Evolutionary conservation across 2,888 invertebrate species (phyloP).

Genomic region (Lasius fuliginosus): DNA sequence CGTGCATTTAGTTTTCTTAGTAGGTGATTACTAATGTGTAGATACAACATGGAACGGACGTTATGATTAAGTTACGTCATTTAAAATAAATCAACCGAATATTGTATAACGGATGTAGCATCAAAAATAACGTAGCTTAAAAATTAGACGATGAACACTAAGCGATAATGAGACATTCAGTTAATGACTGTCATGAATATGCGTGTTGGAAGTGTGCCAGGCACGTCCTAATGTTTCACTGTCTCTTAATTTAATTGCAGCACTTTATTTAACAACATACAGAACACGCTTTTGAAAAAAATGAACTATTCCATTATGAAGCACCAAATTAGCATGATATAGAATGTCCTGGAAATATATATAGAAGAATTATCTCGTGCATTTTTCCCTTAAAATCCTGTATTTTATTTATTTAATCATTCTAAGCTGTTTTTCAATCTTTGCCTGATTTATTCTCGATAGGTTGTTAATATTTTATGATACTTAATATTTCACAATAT

Average conservation of each 20-base stretch:
- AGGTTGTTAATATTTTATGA: not conserved
- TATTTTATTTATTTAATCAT: slow-evolving; percentile 7
- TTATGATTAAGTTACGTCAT: not conserved
- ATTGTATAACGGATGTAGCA: not conserved
- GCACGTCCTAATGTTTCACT: not conserved
- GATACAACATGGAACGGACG: not conserved
- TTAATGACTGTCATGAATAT: not conserved
- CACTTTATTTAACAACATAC: not conserved
- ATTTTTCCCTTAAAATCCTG: too few species aligned
- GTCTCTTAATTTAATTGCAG: not conserved
- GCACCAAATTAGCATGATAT: not conserved
- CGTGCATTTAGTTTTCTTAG: slow-evolving; percentile 13
- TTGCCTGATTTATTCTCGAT: not conserved
- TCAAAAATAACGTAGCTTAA: not conserved
- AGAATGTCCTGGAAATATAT: slow-evolving; percentile 6
- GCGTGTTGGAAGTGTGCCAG: not conserved
- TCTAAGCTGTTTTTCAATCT: not conserved
- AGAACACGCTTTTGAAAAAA: slow-evolving; percentile 1
- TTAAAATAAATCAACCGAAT: not conserved
- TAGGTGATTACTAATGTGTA: not conserved
- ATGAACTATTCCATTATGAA: not conserved
- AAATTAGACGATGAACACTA: not conserved
- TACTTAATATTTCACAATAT: not conserved
- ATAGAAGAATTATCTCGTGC: not conserved
- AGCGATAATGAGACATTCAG: slow-evolving; percentile 1